Evolutionary conservation across 30 jellyfish, hydroid and myxozoan genomes (phyloP).

Genomic region (Mastigias papua): DNA sequence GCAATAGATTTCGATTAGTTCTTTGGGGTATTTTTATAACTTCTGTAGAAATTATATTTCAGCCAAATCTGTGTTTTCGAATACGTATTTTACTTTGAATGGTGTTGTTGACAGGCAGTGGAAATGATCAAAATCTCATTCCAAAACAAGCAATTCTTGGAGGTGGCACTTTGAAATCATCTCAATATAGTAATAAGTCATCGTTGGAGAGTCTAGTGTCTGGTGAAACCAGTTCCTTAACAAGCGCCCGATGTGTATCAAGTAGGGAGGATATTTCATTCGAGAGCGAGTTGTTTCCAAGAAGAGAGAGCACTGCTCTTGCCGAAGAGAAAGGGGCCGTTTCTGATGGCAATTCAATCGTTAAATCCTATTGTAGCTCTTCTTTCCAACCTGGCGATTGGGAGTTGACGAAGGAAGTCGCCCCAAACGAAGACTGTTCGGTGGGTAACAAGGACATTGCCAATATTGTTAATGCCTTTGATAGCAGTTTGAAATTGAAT

Average conservation of each 20-base stretch:
- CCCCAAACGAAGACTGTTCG: not conserved
- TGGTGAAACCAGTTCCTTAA: not conserved
- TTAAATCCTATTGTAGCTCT: not conserved
- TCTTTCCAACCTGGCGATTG: not conserved
- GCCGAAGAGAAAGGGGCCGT: not conserved
- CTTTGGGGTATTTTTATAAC: no score
- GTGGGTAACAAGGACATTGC: not conserved
- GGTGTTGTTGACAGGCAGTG: not conserved
- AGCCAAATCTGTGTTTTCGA: no score
- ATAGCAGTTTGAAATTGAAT: not conserved
- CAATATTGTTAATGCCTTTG: not conserved
- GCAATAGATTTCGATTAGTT: no score
- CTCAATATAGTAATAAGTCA: not conserved
- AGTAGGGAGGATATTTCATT: not conserved
- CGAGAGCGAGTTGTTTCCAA: not conserved
- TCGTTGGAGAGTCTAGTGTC: conserved; percentile 15
- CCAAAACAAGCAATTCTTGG: conserved; percentile 41
- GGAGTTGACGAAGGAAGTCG: not conserved
- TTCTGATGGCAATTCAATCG: not conserved
- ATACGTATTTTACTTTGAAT: no score
- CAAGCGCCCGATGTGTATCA: not conserved
- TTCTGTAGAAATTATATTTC: not conserved
- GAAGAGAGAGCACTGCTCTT: not conserved
- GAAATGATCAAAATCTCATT: not conserved
- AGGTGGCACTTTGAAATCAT: not conserved